phyloP scores from a whole-genome alignment of 53 echinoderm and acorn worm species.

The Echinometra lucunter region DNA sequence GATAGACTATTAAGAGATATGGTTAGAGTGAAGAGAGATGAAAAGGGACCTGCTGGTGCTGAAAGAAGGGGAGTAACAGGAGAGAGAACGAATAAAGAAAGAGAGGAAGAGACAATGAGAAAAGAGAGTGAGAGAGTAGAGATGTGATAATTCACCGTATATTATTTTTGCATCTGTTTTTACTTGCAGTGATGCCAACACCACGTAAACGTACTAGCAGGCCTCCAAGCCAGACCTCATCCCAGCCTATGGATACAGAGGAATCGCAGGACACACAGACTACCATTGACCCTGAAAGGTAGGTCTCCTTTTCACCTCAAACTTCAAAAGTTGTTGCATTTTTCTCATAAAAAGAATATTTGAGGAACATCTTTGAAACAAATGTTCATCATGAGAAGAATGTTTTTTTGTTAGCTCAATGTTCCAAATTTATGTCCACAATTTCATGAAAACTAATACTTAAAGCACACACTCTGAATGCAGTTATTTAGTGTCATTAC shows the following conservation, averaged over 20 bases:
- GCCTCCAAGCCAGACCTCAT: constrained; percentile 6
- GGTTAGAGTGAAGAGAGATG: background rate
- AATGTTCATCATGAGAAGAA: too few species aligned
- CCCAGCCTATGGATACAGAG: constrained; percentile 56
- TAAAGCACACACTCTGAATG: too few species aligned
- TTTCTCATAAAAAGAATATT: too few species aligned
- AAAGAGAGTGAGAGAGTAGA: background rate
- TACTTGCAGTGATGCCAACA: background rate
- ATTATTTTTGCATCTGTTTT: constrained; percentile 15
- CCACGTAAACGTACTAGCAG: constrained; percentile 23
- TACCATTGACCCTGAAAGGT: background rate
- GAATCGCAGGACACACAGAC: constrained; percentile 61
- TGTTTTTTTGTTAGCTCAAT: too few species aligned
- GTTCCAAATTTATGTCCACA: too few species aligned
- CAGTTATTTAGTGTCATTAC: too few species aligned
- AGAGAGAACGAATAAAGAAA: background rate
- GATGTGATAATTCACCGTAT: background rate
- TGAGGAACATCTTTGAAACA: too few species aligned
- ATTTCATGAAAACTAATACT: too few species aligned
- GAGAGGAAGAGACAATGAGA: background rate
- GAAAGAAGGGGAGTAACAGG: background rate
- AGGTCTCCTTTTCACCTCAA: background rate
- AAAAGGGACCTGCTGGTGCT: background rate
- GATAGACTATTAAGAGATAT: background rate
- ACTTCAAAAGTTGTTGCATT: too few species aligned